These are phyloP conservation scores for Drosophila multiciliata DNA, from an alignment of 2,888 invertebrate species.

Conservation along the genomic window DNA sequence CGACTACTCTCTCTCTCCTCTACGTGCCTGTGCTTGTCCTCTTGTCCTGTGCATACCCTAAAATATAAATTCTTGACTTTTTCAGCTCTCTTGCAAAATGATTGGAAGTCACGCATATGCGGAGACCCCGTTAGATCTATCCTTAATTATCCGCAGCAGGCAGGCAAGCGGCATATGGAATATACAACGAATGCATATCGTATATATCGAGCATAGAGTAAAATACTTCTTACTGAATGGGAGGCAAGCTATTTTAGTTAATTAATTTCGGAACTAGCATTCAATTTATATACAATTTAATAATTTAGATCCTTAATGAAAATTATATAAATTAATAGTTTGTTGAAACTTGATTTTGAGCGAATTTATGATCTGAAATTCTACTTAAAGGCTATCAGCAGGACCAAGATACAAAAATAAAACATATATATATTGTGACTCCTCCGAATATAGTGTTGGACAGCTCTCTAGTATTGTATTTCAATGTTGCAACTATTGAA, in stretches of 20 bases:
- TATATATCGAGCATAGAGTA: conserved; percentile 14
- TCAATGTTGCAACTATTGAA: neutral
- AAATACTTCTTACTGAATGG: neutral
- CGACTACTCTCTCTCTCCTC: neutral
- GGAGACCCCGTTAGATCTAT: conserved; percentile 57
- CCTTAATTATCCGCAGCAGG: conserved; percentile 64
- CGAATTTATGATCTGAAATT: neutral
- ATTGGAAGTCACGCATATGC: conserved; percentile 69
- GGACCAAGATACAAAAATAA: neutral
- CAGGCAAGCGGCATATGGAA: conserved; percentile 5
- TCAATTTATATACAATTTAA: neutral
- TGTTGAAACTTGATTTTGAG: neutral
- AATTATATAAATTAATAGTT: neutral
- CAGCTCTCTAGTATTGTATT: neutral
- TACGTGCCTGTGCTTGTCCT: neutral
- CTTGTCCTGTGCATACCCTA: conserved; percentile 64
- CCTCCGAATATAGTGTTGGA: neutral
- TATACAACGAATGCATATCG: neutral
- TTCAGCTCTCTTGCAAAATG: conserved; percentile 38
- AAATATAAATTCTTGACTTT: conserved; percentile 66
- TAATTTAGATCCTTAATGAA: neutral
- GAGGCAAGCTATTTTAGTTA: neutral
- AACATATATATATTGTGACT: neutral
- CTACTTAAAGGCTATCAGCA: neutral
- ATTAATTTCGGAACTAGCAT: neutral